Conservation (phyloP, 2,113 vertebrate species). For the Leucopternis melanops region DNA sequence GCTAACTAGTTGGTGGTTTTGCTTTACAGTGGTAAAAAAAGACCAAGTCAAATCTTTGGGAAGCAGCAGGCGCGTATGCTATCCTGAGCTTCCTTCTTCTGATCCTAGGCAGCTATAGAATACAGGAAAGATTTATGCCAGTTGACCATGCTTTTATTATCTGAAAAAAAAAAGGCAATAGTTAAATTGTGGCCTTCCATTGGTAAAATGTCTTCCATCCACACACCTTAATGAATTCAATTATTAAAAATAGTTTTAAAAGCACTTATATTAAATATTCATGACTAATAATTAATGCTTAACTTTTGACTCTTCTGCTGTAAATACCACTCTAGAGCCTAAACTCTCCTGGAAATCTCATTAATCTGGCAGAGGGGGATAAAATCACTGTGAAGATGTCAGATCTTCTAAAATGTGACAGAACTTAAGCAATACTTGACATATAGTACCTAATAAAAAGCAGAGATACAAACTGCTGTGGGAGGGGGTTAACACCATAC, state of each 20-base stretch:
- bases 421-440: not conserved
- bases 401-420: not conserved
- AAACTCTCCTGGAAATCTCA: not conserved
- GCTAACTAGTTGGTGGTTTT: not conserved
- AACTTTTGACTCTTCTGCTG: not conserved
- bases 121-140: not conserved
- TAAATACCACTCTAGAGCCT: not conserved
- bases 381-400: not conserved
- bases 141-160: not conserved
- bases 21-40: not conserved
- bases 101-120: not conserved
- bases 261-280: not conserved
- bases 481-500: not conserved
- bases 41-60: not conserved
- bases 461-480: not conserved
- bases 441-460: not conserved
- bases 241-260: not conserved
- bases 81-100: not conserved
- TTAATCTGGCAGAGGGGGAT: not conserved
- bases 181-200: not conserved
- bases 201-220: not conserved
- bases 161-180: not conserved
- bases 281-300: not conserved
- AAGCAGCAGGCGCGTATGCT: rapidly evolving
- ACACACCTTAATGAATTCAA: not conserved